phyloP scores from a whole-genome alignment of 2,888 invertebrate species.

The Idaea biselata region DNA sequence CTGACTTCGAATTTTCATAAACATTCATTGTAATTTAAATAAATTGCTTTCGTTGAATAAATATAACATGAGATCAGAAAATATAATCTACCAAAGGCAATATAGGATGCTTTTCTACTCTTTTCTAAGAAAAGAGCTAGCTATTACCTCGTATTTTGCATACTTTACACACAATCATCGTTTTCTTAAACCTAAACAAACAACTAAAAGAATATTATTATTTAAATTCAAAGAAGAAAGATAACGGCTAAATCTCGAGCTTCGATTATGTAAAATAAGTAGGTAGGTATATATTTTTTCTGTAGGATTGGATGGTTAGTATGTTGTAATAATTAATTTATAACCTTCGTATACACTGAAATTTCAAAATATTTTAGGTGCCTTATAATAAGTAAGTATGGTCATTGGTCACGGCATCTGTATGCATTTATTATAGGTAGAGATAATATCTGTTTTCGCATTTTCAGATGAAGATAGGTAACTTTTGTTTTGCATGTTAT shows the following conservation, averaged over 20 bases:
- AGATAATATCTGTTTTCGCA: too few relatives aligned
- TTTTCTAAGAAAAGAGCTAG: background rate
- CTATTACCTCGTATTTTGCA: background rate
- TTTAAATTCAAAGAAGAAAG: constrained; percentile 2
- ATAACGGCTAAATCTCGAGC: constrained; percentile 6
- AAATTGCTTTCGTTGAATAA: constrained; percentile 5
- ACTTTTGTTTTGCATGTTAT: too few relatives aligned
- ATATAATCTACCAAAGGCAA: background rate
- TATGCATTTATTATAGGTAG: too few relatives aligned
- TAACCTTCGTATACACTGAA: too few relatives aligned
- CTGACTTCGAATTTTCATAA: constrained; percentile 18
- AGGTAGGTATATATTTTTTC: background rate
- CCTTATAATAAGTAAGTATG: too few relatives aligned
- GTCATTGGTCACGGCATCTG: too few relatives aligned
- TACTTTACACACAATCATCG: constrained; percentile 12
- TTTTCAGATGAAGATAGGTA: too few relatives aligned
- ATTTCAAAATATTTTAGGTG: too few relatives aligned
- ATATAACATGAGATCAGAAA: background rate
- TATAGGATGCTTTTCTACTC: background rate
- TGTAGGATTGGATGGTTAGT: background rate
- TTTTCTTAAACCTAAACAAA: constrained; percentile 23
- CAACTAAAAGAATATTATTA: constrained; percentile 15
- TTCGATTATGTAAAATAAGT: background rate
- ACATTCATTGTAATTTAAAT: background rate
- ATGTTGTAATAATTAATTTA: too few relatives aligned